Base-by-base conservation (phyloP, 2,113 vertebrate genomes). In the Seriola dumerili region DNA sequence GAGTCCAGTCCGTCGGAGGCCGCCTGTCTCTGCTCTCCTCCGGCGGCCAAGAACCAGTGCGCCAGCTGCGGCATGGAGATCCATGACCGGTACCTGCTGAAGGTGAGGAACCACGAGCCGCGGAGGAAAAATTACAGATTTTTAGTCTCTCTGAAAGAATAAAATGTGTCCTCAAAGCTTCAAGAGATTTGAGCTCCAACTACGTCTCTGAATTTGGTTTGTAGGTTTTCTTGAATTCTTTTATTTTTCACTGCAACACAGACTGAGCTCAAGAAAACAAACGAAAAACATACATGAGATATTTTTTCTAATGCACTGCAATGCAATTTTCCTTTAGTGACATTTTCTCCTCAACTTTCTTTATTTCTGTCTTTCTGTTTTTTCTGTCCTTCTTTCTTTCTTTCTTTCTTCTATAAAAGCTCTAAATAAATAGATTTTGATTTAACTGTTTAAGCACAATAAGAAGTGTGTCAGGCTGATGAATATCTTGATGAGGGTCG, bases 21-120 rank as follows among this genome's bases (percentile, higher is more conserved):
- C 78, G 84, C 92, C 52, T 93, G 92, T 21, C 89, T 85, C 74
- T 91, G 92, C 85, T 91, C 91, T 59, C 91, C 92, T 78, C 78
- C 89, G 29, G 76, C 76, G 25, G 88, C 87, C 78, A 87, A 87
- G 76, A 90, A 90, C 81, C 90, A 86, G 85, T 95, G 94, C 72
- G 93, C 91, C 36, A 94, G 85, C 85, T 95, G 94, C 82, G 92
- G 91, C n/a, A 90, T 81, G 82, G 91, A 91, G 62, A 95, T 95
- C 78, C 85, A 91, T 0, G 94, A 95, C 89, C 89, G 93, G 1
- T 93, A 95, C 81, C 83, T 95, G 21, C 90, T 95, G 9, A 93
- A 94, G 93, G 94, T 94, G 69, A 81, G 77, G 19, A 25, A 34
- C 4, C 4, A 4, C 0, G 9, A 71, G 1, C 9, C 10, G 9